Conservation (phyloP, 2,888 invertebrate species). For the Phytoseiulus persimilis region DNA sequence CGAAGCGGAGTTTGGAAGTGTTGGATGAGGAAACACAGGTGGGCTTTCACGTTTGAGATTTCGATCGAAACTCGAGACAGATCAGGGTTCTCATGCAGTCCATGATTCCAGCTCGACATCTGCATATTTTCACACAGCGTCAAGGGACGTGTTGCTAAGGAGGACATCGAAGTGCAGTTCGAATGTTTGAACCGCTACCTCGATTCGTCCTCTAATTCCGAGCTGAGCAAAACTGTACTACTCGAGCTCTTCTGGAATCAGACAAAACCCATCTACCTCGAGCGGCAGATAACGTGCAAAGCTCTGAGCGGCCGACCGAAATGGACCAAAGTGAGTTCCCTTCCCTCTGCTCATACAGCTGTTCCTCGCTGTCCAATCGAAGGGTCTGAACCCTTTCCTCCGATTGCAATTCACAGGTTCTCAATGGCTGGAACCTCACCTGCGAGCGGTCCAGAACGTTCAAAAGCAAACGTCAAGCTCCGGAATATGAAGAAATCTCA, state of each 20-base stretch:
- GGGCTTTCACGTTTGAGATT: not conserved
- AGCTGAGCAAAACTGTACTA: not conserved
- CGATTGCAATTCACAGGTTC: not conserved
- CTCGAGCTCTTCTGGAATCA: constrained; percentile 35
- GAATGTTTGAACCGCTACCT: constrained; percentile 8
- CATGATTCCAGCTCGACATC: not conserved
- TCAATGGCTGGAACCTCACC: not conserved
- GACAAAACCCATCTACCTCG: not conserved
- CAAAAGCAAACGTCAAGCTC: not conserved
- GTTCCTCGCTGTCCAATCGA: not conserved
- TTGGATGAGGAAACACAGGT: not conserved
- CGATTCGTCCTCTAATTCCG: not conserved
- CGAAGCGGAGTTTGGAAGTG: not conserved
- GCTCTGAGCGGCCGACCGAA: constrained; percentile 24
- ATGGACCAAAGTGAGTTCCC: constrained; percentile 22
- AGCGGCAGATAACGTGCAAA: constrained; percentile 19
- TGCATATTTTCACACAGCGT: constrained; percentile 18
- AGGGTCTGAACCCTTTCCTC: not conserved
- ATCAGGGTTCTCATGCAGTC: not conserved
- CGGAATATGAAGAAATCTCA: not conserved
- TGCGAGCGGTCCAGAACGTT: not conserved
- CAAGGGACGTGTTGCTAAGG: constrained; percentile 7
- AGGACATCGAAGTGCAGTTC: constrained; percentile 18
- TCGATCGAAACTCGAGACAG: not conserved
- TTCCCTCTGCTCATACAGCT: not conserved